A percentile compares a stretch with the other conserved stretches of the same genome.
phyloP scores from a whole-genome alignment of 2,113 vertebrate genomes.

The Equus quagga region DNA sequence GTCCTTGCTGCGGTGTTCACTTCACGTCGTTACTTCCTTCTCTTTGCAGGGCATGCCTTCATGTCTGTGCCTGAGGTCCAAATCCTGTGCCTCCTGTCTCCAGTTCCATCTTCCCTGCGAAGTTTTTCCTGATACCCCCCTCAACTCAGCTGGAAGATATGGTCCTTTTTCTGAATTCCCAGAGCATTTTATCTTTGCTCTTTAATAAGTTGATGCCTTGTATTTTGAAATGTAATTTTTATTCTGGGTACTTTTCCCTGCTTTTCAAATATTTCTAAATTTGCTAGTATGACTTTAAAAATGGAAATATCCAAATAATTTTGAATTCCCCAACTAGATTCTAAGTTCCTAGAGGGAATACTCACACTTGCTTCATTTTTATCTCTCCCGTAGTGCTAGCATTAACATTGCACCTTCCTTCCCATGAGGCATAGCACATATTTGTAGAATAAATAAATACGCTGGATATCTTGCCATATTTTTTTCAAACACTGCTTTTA shows the following conservation, averaged over 20 bases:
- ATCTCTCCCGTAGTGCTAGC: not conserved
- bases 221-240: not conserved
- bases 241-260: not conserved
- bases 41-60: not conserved
- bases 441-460: conserved; percentile 29
- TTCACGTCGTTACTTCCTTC: not conserved
- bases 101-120: not conserved
- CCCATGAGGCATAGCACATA: not conserved
- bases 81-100: not conserved
- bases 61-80: not conserved
- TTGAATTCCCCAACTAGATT: not conserved
- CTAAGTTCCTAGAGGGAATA: not conserved
- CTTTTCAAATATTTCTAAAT: conserved; percentile 3
- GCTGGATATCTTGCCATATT: not conserved
- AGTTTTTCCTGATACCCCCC: not conserved
- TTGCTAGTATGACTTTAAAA: conserved; percentile 1
- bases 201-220: not conserved
- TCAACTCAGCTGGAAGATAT: not conserved
- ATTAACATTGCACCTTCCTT: not conserved
- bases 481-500: not conserved
- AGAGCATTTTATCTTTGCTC: not conserved
- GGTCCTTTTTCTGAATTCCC: not conserved
- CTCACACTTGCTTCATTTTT: not conserved
- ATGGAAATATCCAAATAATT: not conserved
- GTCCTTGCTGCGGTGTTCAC: not conserved